Base-by-base conservation (phyloP, 1,140 invertebrate species). In the Hormaphis cornu region DNA sequence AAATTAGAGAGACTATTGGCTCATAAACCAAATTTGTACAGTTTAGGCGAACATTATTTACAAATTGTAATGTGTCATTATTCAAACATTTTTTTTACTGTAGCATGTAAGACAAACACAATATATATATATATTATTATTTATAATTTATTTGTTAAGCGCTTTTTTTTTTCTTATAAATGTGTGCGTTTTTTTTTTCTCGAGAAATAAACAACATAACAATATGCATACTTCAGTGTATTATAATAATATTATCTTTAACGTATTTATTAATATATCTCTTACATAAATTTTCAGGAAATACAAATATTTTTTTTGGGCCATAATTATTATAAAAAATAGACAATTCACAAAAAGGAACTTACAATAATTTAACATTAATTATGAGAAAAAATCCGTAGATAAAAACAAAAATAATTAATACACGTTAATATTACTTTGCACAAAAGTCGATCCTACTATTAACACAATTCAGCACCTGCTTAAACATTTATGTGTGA, bases 11-110 rank as follows among this genome's bases (percentile, higher is more conserved):
- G 46, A 50, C 44, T 66, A 66, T 66, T 48, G 61, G 42, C 61
- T 66, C 61, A 22, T 16, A 66, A 46, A 66, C 61, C 61, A 66
- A 48, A 66, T 35, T n/a, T 66, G 61, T 66, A 66, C 61, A 66
- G 61, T 46, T 63, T 48, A 66, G 61, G 10, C 61, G 33, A 66
- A 22, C 24, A 46, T 61, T 46, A 61, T 61, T 30, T 59, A 30
- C 40, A 46, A 33, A 33, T 66, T 46, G 48, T 35, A 50, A 50
- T 33, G 24, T 66, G 44, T 66, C 44, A 48, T 48, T 48, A 30
- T 30, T 48, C 18, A 28, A 50, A 50, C 44, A 48, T 58, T 54
- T 61, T 58, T 58, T 40, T 58, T 24, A 58, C 40, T 7, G 2
- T 58, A 66, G 44, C 24, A 35, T 9, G 14, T 66, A 66, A 66